A percentile compares a stretch with the other conserved stretches of the same genome.
Conservation (phyloP, 2,797 vertebrate genomes). For the Acanthis flammea region DNA sequence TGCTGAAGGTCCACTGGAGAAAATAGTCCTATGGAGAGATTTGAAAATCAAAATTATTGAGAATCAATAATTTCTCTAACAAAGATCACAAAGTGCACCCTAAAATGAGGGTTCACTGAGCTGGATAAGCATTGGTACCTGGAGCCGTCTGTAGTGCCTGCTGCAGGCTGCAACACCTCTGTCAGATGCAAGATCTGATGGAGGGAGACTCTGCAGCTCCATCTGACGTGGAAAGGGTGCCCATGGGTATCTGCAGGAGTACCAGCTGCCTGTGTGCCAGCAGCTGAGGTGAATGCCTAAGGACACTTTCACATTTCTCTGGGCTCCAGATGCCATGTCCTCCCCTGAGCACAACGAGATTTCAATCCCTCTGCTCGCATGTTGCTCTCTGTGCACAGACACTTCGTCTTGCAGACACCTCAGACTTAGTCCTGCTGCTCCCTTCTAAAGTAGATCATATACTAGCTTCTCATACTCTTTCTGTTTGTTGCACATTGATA, state of each 20-base stretch:
- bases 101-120: background rate
- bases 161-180: accelerated
- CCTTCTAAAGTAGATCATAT: background rate
- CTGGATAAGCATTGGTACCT: background rate
- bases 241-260: background rate
- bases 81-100: background rate
- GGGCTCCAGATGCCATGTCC: background rate
- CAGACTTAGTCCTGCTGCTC: background rate
- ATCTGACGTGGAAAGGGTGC: background rate
- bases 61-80: background rate
- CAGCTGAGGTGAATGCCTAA: background rate
- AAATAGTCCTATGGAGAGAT: background rate
- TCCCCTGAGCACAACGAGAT: background rate
- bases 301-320: background rate
- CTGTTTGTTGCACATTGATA: background rate
- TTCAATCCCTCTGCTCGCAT: background rate
- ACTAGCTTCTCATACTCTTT: background rate
- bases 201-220: background rate
- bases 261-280: background rate
- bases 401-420: background rate
- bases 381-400: accelerated
- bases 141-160: accelerated
- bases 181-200: background rate
- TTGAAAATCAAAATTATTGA: background rate
- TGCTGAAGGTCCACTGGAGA: background rate